phyloP scores from a whole-genome alignment of 2,888 invertebrate genomes.

The Allolobophora icterica region DNA sequence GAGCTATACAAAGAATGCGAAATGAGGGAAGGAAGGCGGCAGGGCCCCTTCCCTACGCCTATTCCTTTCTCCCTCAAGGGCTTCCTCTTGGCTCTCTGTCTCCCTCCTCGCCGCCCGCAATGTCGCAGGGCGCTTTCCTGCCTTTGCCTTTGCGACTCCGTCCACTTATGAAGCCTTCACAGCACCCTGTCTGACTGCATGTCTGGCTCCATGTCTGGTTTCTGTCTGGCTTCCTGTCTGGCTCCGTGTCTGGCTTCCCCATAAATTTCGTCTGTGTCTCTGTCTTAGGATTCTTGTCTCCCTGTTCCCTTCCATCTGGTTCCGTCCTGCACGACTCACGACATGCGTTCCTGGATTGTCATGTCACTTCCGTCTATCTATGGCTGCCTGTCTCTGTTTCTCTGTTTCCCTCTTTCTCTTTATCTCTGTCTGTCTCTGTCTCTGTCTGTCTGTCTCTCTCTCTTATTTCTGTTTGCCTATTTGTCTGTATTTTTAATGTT shows the following conservation, averaged over 20 bases:
- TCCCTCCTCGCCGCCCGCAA: not conserved
- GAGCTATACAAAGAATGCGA: constrained; percentile 8
- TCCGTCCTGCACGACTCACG: not conserved
- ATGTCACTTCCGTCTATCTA: not conserved
- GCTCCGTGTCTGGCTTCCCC: too few species aligned
- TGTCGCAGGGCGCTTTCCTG: not conserved
- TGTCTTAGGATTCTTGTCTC: too few species aligned
- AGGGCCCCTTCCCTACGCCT: not conserved
- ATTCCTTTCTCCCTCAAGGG: not conserved
- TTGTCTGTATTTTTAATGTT: not conserved
- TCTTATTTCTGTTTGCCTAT: not conserved
- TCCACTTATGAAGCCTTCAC: not conserved
- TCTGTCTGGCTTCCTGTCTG: too few species aligned
- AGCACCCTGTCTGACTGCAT: too few species aligned
- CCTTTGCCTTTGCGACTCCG: too few species aligned
- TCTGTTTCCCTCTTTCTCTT: too few species aligned
- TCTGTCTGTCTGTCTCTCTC: too few species aligned
- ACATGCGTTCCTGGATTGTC: not conserved
- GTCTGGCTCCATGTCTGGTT: too few species aligned
- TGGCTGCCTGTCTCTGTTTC: too few species aligned
- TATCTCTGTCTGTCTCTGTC: too few species aligned
- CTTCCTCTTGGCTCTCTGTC: not conserved
- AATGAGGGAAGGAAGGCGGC: not conserved
- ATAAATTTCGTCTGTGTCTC: too few species aligned
- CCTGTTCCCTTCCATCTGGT: too few species aligned